A percentile compares a stretch with the other conserved stretches of the same genome.
These are phyloP conservation scores for Heliconius hewitsoni DNA, from an alignment of 1,140 invertebrate genomes.

Conservation along the genomic window DNA sequence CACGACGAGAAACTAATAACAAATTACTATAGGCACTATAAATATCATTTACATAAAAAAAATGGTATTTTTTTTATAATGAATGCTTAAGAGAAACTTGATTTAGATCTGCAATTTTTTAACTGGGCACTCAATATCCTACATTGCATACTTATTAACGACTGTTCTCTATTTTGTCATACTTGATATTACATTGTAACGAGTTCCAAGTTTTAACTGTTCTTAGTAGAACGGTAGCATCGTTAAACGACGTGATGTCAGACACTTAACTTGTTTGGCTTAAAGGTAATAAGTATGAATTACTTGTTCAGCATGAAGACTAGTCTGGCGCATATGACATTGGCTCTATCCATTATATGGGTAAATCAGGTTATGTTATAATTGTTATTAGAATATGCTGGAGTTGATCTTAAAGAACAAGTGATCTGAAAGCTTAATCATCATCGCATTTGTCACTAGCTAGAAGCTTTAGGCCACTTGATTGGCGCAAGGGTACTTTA, in stretches of 20 bases:
- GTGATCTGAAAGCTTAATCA: too few species aligned
- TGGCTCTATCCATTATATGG: neutral
- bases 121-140: neutral
- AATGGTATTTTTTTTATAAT: too few species aligned
- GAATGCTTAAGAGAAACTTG: too few species aligned
- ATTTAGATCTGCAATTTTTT: too few species aligned
- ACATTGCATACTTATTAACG: neutral
- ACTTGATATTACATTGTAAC: neutral
- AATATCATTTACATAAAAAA: too few species aligned
- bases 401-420: too few species aligned
- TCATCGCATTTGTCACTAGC: too few species aligned
- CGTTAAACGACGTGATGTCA: slow-evolving; percentile 4
- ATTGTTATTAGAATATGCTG: too few species aligned
- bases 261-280: neutral
- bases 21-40: too few species aligned
- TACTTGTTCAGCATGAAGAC: neutral
- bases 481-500: too few species aligned
- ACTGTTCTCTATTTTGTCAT: slow-evolving; percentile 2
- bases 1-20: too few species aligned
- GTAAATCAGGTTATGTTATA: neutral
- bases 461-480: too few species aligned
- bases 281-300: neutral
- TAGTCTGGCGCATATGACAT: neutral
- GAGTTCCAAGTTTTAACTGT: neutral
- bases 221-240: neutral